A percentile compares a stretch with the other conserved stretches of the same genome.
phyloP scores from a whole-genome alignment of 1,140 invertebrate genomes.

The Zaprionus davidi region DNA sequence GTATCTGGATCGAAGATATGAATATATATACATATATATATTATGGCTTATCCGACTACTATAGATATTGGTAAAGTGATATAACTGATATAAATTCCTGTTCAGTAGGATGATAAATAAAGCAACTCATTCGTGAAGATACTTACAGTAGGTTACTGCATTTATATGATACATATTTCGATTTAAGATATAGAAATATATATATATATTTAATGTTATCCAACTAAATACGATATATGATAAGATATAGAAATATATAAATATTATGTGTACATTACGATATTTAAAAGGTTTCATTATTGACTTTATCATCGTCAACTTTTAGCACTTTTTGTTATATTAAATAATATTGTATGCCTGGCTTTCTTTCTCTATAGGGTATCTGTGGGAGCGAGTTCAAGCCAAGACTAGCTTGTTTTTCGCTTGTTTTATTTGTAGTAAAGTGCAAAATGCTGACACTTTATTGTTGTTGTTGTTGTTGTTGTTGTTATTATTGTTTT shows the following conservation, averaged over 20 bases:
- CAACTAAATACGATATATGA: not conserved
- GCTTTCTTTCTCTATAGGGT: not conserved
- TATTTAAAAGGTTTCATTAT: no score
- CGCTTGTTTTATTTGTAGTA: constrained; percentile 28
- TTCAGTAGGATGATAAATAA: not conserved
- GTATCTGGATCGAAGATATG: no score
- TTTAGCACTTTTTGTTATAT: not conserved
- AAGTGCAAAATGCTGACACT: constrained; percentile 77
- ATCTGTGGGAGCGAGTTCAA: not conserved
- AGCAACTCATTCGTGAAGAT: not conserved
- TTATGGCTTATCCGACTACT: no score
- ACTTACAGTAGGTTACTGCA: no score
- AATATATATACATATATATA: no score
- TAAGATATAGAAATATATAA: not conserved
- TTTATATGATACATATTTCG: no score
- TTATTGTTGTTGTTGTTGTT: constrained; percentile 40
- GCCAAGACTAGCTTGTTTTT: not conserved
- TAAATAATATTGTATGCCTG: not conserved
- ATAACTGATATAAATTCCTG: not conserved
- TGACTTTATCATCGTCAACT: no score
- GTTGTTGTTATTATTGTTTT: constrained; percentile 41
- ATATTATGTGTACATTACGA: not conserved
- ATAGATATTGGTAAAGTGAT: no score
- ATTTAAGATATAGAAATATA: no score
- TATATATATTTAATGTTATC: not conserved